Conservation (phyloP, 2,888 invertebrate genomes). For the Aleiodes leptofemur region DNA sequence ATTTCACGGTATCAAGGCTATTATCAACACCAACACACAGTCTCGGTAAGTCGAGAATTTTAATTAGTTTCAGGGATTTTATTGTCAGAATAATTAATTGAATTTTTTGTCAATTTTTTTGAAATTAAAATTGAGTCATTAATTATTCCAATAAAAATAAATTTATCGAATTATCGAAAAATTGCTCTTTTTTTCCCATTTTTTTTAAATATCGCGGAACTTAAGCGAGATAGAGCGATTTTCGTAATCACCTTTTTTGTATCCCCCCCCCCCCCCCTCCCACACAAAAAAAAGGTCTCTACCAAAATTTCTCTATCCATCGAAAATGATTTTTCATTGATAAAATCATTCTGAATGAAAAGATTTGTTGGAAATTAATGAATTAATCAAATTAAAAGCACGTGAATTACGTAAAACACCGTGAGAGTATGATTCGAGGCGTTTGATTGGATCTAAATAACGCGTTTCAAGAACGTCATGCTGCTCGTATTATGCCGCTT, state of each 20-base stretch:
- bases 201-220: not conserved
- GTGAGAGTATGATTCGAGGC: constrained; percentile 47
- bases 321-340: no score
- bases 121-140: no score
- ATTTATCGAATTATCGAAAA: not conserved
- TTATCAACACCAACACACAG: constrained; percentile 67
- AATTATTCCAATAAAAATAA: no score
- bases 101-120: no score
- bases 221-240: no score
- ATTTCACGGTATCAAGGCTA: constrained; percentile 72
- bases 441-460: constrained; percentile 66
- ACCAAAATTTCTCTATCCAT: no score
- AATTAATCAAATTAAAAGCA: not conserved
- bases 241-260: no score
- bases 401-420: constrained; percentile 10
- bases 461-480: constrained; percentile 65
- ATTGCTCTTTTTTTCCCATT: not conserved
- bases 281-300: no score
- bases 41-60: constrained; percentile 62
- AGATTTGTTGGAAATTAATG: not conserved
- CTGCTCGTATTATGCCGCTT: constrained; percentile 72
- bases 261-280: no score
- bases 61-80: constrained; percentile 10
- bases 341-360: no score
- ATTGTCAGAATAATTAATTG: no score